A percentile compares a stretch with the other conserved stretches of the same genome.
Conservation (phyloP, 2,797 vertebrate genomes). For the Harpagifer antarcticus region DNA sequence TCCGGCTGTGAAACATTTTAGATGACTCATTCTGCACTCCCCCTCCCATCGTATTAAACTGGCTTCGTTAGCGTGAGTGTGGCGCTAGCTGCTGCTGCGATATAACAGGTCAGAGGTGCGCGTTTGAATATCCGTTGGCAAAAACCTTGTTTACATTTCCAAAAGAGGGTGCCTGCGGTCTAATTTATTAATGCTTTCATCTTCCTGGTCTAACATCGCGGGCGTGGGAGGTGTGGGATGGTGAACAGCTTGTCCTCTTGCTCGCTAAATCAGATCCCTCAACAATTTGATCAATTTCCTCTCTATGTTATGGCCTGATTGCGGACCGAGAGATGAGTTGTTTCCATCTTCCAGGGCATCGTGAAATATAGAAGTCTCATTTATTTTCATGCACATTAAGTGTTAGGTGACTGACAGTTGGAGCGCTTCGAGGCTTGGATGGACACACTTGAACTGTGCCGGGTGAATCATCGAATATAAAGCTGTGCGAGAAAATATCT, state of each 20-base stretch:
- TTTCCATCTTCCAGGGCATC: neutral
- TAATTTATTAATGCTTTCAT: conserved; percentile 15
- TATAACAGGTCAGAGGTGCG: conserved; percentile 13
- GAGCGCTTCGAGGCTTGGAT: neutral
- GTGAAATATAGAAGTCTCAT: neutral
- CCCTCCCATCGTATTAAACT: neutral
- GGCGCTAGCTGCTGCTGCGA: neutral
- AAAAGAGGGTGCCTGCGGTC: neutral
- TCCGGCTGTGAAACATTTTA: neutral
- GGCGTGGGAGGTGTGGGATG: conserved; percentile 2
- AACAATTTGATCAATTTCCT: neutral
- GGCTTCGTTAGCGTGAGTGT: neutral
- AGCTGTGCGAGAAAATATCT: neutral
- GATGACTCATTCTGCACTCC: neutral
- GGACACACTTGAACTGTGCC: neutral
- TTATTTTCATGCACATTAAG: neutral
- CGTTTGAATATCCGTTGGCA: neutral
- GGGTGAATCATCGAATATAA: neutral
- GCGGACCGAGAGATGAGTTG: neutral
- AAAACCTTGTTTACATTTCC: conserved; percentile 10
- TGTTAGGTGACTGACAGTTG: neutral
- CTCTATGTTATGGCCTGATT: too few relatives aligned
- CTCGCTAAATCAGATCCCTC: neutral
- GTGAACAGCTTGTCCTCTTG: neutral
- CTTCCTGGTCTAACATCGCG: conserved; percentile 11